phyloP scores from a whole-genome alignment of 2,888 invertebrate species.

The Hirtodrosophila duncani region DNA sequence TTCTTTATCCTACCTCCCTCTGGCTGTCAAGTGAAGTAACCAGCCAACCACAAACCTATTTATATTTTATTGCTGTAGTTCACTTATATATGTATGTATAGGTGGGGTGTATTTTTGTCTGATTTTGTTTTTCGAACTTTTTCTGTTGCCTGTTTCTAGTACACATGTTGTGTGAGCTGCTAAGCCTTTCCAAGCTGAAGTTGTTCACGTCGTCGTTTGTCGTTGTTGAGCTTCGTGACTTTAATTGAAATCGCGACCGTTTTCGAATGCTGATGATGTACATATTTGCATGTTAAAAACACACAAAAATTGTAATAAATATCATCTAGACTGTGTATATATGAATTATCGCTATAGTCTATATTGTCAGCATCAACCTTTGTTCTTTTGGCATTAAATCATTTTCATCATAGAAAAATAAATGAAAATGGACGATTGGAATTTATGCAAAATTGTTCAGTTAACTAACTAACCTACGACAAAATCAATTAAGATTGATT shows the following conservation, averaged over 20 bases:
- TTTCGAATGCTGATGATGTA: constrained; percentile 13
- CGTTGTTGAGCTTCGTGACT: constrained; percentile 43
- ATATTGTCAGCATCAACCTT: too few species aligned
- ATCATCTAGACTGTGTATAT: too few species aligned
- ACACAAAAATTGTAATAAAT: too few species aligned
- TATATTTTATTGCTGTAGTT: too few species aligned
- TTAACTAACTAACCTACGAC: constrained; percentile 15
- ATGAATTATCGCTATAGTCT: too few species aligned
- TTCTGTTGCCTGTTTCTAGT: constrained; percentile 21
- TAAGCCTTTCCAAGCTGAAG: constrained; percentile 5
- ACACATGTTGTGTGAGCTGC: constrained; percentile 4
- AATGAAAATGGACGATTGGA: background rate
- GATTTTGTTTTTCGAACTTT: constrained; percentile 17
- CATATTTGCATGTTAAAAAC: constrained; percentile 17
- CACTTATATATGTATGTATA: too few species aligned
- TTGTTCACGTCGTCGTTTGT: constrained; percentile 19
- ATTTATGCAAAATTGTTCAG: constrained; percentile 13
- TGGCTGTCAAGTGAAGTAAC: too few species aligned
- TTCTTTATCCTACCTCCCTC: too few species aligned
- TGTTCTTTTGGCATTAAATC: too few species aligned
- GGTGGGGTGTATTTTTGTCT: background rate
- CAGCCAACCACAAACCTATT: too few species aligned
- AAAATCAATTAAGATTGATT: constrained; percentile 36
- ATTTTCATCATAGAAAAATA: background rate
- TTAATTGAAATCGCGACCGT: constrained; percentile 39